Base-by-base conservation (phyloP, 2,113 vertebrate genomes). In the Apodemus speciosus region DNA sequence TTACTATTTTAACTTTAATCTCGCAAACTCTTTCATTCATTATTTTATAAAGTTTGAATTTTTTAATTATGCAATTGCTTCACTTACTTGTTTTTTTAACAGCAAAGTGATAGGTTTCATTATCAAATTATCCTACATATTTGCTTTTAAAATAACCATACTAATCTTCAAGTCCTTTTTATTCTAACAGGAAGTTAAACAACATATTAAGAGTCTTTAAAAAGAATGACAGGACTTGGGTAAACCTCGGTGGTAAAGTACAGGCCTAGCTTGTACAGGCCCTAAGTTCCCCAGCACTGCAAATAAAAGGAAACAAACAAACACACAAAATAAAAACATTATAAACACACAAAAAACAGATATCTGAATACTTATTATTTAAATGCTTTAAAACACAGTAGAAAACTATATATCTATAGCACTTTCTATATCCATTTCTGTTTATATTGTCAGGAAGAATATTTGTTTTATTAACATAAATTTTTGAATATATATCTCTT, bases 301-400 rank as follows among this genome's bases (percentile, higher is more conserved):
- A 76, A 49, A 66, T 32, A 83, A 49, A 46, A 9, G 5, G 64
- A 84, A 18, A 3, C 43, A 43, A 27, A 46, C 40, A 35, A 49
- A 4, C 9, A 64, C 62, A 18, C 8, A 64, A 62, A 30, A 46
- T 13, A 83, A 60, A 38, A 60, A 18, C 25, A 53, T 62, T 89
- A 58, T 75, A 94, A 88, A 91, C 60, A 68, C 30, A 62, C 15
- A 58, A 20, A 90, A 4, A 89, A 7, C 79, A 80, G 58, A 46
- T 66, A 32, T 64, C n/a, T 86, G 75, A 53, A 86, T 66, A 51
- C 14, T 58, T 91, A 56, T 56, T 73, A 56, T 56, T 73, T 85
- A 64, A 73, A 83, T 86, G 66, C 27, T 91, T 83, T 71, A 81
- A 93, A 84, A 10, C 60, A 85, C 46, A 86, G 32, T 6, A 72